Evolutionary conservation across 1,140 invertebrate genomes (phyloP), one percentile per base, ranked within the genome.

Genomic region (Zaprionus kolodkinae): DNA sequence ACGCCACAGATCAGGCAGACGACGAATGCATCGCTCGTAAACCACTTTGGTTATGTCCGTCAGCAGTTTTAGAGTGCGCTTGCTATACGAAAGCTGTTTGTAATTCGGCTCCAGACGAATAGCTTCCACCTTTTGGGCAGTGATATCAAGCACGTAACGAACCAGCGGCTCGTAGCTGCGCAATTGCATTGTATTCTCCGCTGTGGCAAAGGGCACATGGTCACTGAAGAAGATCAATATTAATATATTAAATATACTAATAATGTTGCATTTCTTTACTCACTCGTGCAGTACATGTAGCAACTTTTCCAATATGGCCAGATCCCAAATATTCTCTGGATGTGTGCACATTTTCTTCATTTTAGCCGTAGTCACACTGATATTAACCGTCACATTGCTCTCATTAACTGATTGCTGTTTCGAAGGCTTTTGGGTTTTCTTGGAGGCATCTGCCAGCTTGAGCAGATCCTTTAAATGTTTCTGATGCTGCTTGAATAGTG

Each of bases 1-100:
- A 4, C 60, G 35, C 88, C 88, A 92, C 3, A 92, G n/a, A 10
- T 73, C 45, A 5, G 88, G 72, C 64, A 92, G 55, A 38, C 89
- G 80, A 36, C 79, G 78, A 25, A 94, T 92, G 48, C 93, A 92
- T 59, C 91, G 83, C 52, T 92, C 89, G 70, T 93, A 93, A 1
- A 94, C 56, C 25, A 93, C 75, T 61, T 78, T 84, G 12, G 92
- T 82, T 15, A 94, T 91, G 7, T 92, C 90, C 2, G 88, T 90
- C 7, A 92, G 13, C 55, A 88, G 73, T 50, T 85, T 92, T 1
- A 92, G 61, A 0, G 78, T 87, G 0, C 88, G 80, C 30, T 81
- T 87, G 55, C 91, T 92, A 12, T 92, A 88, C 4, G 80, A 45
- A 2, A 92, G 65, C 52, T 92, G 91, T 48, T 92, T 92, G 40